Percentiles rank a stretch among this genome's conserved stretches.
Conservation (phyloP, 2,113 vertebrate genomes). For the Collichthys lucidus region DNA sequence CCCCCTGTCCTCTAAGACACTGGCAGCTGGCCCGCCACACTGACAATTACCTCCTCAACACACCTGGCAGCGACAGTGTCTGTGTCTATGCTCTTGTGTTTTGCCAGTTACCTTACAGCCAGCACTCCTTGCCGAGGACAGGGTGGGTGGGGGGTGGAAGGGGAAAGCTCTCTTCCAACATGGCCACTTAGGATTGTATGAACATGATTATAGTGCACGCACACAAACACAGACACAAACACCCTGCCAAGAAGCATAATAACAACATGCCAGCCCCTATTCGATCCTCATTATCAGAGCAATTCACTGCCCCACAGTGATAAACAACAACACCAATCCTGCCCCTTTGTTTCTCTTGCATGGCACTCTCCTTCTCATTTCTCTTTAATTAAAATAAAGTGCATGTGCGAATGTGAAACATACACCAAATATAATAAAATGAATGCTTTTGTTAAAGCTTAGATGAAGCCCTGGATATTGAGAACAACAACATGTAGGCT, state of each 20-base stretch:
- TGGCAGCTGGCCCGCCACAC: constrained; percentile 41
- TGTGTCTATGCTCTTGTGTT: constrained; percentile 39
- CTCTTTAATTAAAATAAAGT: constrained; percentile 40
- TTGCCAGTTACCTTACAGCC: constrained; percentile 58
- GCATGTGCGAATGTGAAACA: not conserved
- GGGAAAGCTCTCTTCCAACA: constrained; percentile 44
- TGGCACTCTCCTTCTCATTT: constrained; percentile 26
- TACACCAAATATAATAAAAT: not conserved
- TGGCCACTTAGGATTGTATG: constrained; percentile 52
- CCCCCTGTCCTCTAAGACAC: constrained; percentile 32
- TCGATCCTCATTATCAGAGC: constrained; percentile 66
- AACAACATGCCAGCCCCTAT: constrained; percentile 53
- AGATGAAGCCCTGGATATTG: not conserved
- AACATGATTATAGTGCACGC: constrained; percentile 44
- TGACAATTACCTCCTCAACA: constrained; percentile 68
- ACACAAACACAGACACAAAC: constrained; percentile 43
- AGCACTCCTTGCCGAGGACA: constrained; percentile 36
- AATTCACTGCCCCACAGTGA: constrained; percentile 24
- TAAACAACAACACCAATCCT: constrained; percentile 53
- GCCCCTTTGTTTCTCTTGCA: constrained; percentile 20
- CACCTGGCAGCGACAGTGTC: constrained; percentile 64
- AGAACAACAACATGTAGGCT: not conserved
- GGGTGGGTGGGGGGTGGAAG: constrained; percentile 3
- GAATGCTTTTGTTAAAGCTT: not conserved
- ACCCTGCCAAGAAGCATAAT: constrained; percentile 58